Conservation (phyloP, 2,888 invertebrate genomes). For the Anagyrus pseudococci region DNA sequence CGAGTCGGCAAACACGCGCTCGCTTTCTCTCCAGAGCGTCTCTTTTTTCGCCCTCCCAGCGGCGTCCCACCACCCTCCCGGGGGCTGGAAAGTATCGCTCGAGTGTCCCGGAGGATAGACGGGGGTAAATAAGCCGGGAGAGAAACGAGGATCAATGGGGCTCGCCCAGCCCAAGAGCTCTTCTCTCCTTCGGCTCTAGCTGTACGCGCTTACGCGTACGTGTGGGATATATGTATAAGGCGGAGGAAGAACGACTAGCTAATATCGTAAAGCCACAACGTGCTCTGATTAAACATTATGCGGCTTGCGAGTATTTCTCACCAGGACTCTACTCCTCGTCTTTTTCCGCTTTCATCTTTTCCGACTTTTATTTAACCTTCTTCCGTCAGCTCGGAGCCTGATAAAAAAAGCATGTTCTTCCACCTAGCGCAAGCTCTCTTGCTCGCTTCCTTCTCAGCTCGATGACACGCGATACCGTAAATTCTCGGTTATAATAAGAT, state of each 20-base stretch:
- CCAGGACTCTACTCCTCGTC: constrained; percentile 37
- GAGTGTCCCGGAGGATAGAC: constrained; percentile 38
- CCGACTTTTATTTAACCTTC: constrained; percentile 26
- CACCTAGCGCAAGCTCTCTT: background rate
- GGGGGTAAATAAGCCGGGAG: constrained; percentile 37
- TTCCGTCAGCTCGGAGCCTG: constrained; percentile 9
- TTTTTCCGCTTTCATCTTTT: background rate
- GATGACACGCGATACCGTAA: background rate
- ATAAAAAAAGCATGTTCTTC: constrained; percentile 20
- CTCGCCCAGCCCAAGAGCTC: no score
- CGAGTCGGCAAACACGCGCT: background rate
- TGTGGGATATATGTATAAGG: no score
- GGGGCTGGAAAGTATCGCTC: constrained; percentile 39
- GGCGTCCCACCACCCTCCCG: background rate
- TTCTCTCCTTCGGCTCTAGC: no score
- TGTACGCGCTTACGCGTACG: background rate
- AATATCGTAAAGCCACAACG: constrained; percentile 61
- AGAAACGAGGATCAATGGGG: constrained; percentile 34
- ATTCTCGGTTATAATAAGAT: no score
- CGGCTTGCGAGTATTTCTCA: constrained; percentile 53
- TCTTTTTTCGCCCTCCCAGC: background rate
- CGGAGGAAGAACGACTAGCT: constrained; percentile 44
- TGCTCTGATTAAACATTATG: constrained; percentile 62
- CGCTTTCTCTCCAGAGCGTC: background rate
- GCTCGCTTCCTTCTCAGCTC: no score